Base-by-base conservation (phyloP, 2,797 vertebrate genomes). In the Artibeus lituratus region DNA sequence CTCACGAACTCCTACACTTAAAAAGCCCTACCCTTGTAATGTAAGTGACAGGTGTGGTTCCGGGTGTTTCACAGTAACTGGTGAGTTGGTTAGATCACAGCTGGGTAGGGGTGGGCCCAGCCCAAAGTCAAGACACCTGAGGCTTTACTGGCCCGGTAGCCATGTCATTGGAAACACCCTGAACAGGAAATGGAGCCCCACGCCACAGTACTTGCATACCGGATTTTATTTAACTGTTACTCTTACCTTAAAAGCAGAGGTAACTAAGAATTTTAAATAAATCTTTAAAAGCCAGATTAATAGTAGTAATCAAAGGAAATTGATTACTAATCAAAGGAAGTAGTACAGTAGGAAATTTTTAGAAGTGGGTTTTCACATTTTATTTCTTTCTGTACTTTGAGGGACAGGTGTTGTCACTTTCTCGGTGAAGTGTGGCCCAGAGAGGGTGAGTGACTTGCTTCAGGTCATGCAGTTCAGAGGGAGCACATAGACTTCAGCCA, bases 261-360 rank as follows among this genome's bases (percentile, higher is more conserved):
- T 55, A 86, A 89, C 69, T 51, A 62, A 78, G 53, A 86, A 57
- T 76, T 91, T 82, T 62, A 88, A 82, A 29, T 91, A 42, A 85
- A 44, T 44, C 12, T 47, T 94, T 88, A 80, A 93, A 84, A 91
- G 42, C 26, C 69, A 87, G n/a, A 44, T 87, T 92, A 84, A 39
- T 80, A 42, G 44, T 42, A 94, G 39, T n/a, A n/a, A n/a, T n/a
- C n/a, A n/a, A n/a, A n/a, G n/a, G n/a, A n/a, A n/a, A n/a, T n/a
- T n/a, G n/a, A n/a, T n/a, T n/a, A n/a, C n/a, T n/a, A n/a, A n/a
- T n/a, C n/a, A n/a, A n/a, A n/a, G n/a, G n/a, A n/a, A n/a, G n/a
- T n/a, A n/a, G n/a, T n/a, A 29, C 7, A 53, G 49, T 80, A 44
- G 22, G 74, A 70, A 7, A 12, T 49, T 84, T 77, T 92, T 24